Evolutionary conservation across 2,113 vertebrate species (phyloP).

Genomic region (Atractosteus spatula): DNA sequence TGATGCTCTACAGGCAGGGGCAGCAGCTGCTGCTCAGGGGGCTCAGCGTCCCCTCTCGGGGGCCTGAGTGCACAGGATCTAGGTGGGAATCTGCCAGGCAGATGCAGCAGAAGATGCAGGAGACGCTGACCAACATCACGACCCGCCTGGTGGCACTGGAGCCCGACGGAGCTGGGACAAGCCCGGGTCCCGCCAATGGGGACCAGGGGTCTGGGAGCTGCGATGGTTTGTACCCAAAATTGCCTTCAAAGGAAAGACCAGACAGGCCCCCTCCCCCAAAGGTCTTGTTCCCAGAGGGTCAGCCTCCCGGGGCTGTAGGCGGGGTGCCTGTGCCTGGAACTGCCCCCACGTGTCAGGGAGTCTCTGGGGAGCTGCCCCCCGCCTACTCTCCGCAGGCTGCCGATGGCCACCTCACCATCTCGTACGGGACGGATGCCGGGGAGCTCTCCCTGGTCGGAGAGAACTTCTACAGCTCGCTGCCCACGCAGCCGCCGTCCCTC

Average conservation of each 20-base stretch:
- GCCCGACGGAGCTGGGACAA: constrained; percentile 45
- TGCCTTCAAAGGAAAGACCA: constrained; percentile 63
- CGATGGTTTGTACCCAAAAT: constrained; percentile 67
- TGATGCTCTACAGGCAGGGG: constrained; percentile 78
- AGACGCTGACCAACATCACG: constrained; percentile 83
- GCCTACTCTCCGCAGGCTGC: constrained; percentile 85
- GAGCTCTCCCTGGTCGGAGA: constrained; percentile 84
- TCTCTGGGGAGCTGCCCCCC: constrained; percentile 75
- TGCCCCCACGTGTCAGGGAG: constrained; percentile 27
- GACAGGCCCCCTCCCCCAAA: constrained; percentile 53
- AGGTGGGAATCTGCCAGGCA: constrained; percentile 82
- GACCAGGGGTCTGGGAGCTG: background rate
- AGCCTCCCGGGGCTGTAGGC: constrained; percentile 38
- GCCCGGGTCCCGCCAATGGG: constrained; percentile 19
- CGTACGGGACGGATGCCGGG: constrained; percentile 86
- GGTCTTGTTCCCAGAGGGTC: constrained; percentile 23
- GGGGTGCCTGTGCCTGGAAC: constrained; percentile 39
- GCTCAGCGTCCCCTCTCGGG: constrained; percentile 66
- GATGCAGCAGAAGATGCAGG: constrained; percentile 93
- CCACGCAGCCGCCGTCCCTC: constrained; percentile 68
- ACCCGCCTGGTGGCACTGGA: constrained; percentile 75
- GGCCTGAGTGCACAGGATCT: constrained; percentile 63
- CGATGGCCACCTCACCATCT: constrained; percentile 86
- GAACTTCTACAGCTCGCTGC: constrained; percentile 75
- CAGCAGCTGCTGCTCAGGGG: constrained; percentile 79